Evolutionary conservation across 2,797 vertebrate genomes (phyloP), one percentile per base, ranked within the genome.

Genomic region (Sebastes miniatus): DNA sequence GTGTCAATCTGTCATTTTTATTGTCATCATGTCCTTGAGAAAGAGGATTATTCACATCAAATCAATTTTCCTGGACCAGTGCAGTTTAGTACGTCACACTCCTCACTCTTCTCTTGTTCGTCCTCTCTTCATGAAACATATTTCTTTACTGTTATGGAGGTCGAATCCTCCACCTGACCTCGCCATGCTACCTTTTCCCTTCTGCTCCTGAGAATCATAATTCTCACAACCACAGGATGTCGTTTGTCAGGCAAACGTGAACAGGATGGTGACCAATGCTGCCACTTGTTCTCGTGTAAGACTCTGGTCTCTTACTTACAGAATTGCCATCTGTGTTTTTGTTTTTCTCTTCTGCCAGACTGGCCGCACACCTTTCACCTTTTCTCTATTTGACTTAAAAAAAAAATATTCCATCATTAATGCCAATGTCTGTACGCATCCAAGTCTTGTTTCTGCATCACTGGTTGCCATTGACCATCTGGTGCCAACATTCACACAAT

Each of bases 1-100:
- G 50, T 31, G 16, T 68, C 64, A 59, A 16, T 71, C 14, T 50
- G 27, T 63, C 54, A 58, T 76, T 75, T 77, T 68, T 43, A 70
- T 62, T 24, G 29, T 24, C 61, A 5, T 54, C 8, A 2, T 36
- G 69, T 73, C 73, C 73, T 83, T 63, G 52, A 69, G 14, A n/a
- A 66, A 72, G 27, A 32, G 18, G 5, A 25, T 66, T 36, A 25
- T 25, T 75, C 27, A 25, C 18, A 3, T 27, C 67, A 61, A 63
- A 69, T 29, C n/a, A 3, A 59, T 74, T 10, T 32, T 31, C 20
- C n/a, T 1, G 39, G 39, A 67, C 69, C 22, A 71, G 52, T 25
- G 16, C 18, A 76, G 32, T 8, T 50, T 14, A 56, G 31, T 24
- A 29, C 18, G 4, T 56, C 32, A 25, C 20, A 18, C 9, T 31